Percentiles rank a stretch among this genome's conserved stretches.
Conservation (phyloP, 2,888 invertebrate genomes). For the Oxyteleia sp. region DNA sequence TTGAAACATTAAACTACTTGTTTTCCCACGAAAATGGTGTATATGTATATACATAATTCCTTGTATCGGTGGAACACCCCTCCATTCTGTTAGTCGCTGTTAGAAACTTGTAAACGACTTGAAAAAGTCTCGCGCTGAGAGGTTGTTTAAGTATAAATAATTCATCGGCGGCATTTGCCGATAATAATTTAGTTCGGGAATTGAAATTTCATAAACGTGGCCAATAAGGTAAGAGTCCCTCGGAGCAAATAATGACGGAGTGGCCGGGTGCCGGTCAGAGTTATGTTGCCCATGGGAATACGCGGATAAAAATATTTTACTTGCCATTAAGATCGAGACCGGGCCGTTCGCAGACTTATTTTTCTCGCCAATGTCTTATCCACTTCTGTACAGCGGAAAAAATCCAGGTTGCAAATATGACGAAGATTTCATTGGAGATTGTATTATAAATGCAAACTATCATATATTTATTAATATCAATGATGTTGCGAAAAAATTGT, state of each 20-base stretch:
- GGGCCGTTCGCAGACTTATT: conserved; percentile 13
- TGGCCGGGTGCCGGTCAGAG: conserved; percentile 46
- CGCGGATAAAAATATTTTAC: conserved; percentile 66
- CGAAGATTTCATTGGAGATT: too few species aligned
- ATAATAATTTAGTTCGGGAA: conserved; percentile 42
- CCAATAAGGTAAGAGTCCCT: conserved; percentile 55
- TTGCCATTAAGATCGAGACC: conserved; percentile 51
- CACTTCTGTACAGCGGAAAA: too few species aligned
- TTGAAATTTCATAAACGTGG: conserved; percentile 68
- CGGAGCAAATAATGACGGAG: conserved; percentile 67
- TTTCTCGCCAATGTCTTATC: not conserved
- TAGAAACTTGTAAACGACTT: not conserved
- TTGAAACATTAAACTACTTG: conserved; percentile 2
- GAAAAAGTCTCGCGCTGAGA: not conserved
- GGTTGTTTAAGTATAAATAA: conserved; percentile 49
- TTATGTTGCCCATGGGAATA: conserved; percentile 65
- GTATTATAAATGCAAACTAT: too few species aligned
- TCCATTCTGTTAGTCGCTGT: too few species aligned
- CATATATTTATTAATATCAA: too few species aligned
- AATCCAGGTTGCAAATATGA: too few species aligned
- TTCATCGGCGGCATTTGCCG: conserved; percentile 25
- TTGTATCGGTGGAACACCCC: too few species aligned
- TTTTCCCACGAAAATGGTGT: too few species aligned
- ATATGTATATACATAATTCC: too few species aligned
- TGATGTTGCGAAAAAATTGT: too few species aligned